These are phyloP conservation scores for Bombus sibiricus DNA, from an alignment of 1,140 invertebrate species.

Conservation along the genomic window DNA sequence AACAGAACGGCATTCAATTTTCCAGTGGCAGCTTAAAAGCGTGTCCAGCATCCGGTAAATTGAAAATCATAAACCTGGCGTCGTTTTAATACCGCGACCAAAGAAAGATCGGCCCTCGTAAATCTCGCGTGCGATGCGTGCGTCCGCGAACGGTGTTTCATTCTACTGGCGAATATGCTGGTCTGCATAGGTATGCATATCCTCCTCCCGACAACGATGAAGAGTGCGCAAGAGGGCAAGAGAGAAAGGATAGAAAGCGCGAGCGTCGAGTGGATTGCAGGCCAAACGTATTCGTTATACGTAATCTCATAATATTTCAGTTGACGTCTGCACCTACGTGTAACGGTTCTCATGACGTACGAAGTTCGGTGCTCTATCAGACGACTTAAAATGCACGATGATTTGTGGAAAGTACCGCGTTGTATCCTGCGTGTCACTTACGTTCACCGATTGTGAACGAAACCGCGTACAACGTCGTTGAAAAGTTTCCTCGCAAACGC, in stretches of 20 bases:
- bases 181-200: not conserved
- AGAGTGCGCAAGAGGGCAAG: not conserved
- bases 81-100: slow-evolving; percentile 60
- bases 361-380: slow-evolving; percentile 45
- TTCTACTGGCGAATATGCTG: not conserved
- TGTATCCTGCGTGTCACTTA: slow-evolving; percentile 59
- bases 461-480: not conserved
- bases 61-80: slow-evolving; percentile 66
- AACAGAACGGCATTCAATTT: slow-evolving; percentile 33
- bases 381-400: slow-evolving; percentile 60
- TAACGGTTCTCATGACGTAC: slow-evolving; percentile 54
- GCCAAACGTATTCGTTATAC: slow-evolving; percentile 63
- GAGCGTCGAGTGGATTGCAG: slow-evolving; percentile 61
- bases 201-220: not conserved
- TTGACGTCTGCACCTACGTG: slow-evolving; percentile 63
- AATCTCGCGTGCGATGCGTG: slow-evolving; percentile 56
- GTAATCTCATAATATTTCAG: slow-evolving; percentile 70
- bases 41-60: slow-evolving; percentile 64
- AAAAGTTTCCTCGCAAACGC: not conserved
- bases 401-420: slow-evolving; percentile 42
- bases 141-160: slow-evolving; percentile 40
- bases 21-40: slow-evolving; percentile 44
- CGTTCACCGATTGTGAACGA: slow-evolving; percentile 47
- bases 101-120: slow-evolving; percentile 60
- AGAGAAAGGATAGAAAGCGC: slow-evolving; percentile 42